A percentile compares a stretch with the other conserved stretches of the same genome.
These are phyloP conservation scores for Cacoxenus indagator DNA, from an alignment of 2,888 invertebrate species.

Conservation along the genomic window DNA sequence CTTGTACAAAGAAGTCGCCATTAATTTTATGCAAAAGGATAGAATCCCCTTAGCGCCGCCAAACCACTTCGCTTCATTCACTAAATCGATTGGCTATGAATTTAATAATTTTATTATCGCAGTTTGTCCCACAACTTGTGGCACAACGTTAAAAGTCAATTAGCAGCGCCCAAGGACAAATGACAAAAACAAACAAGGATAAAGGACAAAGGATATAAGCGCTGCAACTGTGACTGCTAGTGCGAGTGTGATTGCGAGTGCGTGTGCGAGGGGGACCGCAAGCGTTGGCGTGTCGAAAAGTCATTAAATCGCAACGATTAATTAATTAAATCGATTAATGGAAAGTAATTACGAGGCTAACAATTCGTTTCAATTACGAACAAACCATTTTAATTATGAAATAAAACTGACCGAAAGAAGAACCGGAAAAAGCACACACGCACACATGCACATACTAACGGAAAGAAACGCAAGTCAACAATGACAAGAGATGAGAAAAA, in stretches of 20 bases:
- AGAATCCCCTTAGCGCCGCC: background rate
- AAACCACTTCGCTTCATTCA: background rate
- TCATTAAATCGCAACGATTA: slow-evolving; percentile 6
- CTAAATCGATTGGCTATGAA: background rate
- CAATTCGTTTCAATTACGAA: slow-evolving; percentile 14
- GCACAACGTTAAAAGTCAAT: background rate
- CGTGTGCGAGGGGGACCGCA: background rate
- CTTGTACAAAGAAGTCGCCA: no score
- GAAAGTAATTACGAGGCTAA: slow-evolving; percentile 1
- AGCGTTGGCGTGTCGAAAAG: background rate
- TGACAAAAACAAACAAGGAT: no score
- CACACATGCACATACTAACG: background rate
- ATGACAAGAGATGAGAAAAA: no score
- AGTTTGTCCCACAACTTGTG: background rate
- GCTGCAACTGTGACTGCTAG: no score
- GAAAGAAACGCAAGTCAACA: no score
- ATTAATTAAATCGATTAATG: slow-evolving; percentile 22
- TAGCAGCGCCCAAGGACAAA: background rate
- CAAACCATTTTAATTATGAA: slow-evolving; percentile 10
- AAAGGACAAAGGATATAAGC: no score
- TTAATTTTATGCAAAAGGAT: no score
- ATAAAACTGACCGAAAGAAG: background rate
- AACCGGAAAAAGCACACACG: slow-evolving; percentile 11
- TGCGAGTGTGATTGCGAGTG: no score
- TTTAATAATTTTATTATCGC: background rate